Evolutionary conservation across 2,113 vertebrate species (phyloP), one percentile per base, ranked within the genome.

Genomic region (Malurus melanocephalus): DNA sequence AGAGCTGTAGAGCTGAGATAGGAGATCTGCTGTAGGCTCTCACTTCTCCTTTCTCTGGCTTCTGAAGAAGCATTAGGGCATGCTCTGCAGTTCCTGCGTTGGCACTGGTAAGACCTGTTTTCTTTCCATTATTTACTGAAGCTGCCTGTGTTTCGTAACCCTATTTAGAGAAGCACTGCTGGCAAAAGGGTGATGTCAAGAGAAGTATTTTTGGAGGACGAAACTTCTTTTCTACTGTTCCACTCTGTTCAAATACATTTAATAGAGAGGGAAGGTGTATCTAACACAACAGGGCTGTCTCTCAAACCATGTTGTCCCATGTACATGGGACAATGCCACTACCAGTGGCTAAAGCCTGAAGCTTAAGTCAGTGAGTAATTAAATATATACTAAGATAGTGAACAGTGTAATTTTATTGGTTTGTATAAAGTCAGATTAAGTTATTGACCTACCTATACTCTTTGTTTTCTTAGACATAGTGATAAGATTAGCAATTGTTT

Each of bases 51-150:
- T 68, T 11, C 64, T 62, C 67, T 66, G 51, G 22, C 66, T 90
- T 82, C 76, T 85, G 42, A 82, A 82, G 42, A 75, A 73, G 42
- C 1, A 1, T 45, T 49, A 56, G 38, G 53, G 27, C 23, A 40
- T 45, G 48, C 7, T 64, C 72, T 85, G 61, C 4, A 2, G n/a
- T 24, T 38, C 16, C 57, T 2, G 0, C 27, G 26, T 27, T 91
- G 55, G 69, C 43, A 16, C 40, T 91, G 90, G 94, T 95, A 93
- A 95, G 55, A n/a, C 46, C 86, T 61, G 7, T 38, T 87, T 67
- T 26, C 64, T 83, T 79, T 69, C n/a, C 19, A 9, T 82, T 85
- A n/a, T 40, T 81, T 65, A 48, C 10, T 27, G 16, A 82, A 69
- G 19, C 26, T 43, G 11, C 27, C 8, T 59, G n/a, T 80, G 22